Base-by-base conservation (phyloP, 2,113 vertebrate genomes). In the Chaetorhynchus papuensis region DNA sequence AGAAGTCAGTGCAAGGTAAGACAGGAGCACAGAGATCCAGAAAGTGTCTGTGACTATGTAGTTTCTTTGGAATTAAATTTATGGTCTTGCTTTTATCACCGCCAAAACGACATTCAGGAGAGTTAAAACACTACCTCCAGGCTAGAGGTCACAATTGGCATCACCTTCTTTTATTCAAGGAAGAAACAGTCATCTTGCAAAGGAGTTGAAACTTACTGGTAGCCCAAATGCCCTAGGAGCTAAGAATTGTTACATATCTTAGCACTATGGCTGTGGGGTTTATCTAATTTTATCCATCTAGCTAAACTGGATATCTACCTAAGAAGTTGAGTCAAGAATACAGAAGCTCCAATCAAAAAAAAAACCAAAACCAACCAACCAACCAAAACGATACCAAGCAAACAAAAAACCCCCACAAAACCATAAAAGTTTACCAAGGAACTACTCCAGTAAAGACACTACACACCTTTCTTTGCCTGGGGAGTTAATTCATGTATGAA, bases 301-400 rank as follows among this genome's bases (percentile, higher is more conserved):
- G 17, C 9, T 53, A 72, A 90, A 49, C 24, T 14, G 11, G 2
- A 15, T 74, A 45, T 53, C 20, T 65, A 44, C 10, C 18, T 10
- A 69, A 9, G 14, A 83, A 37, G 14, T 57, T n/a, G 37, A 90
- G 53, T 69, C 7, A 72, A 76, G 31, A 54, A 39, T 8, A 4
- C 1, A 41, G 17, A 72, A 71, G 3, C 2, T 37, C 1, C 12
- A 72, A 68, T 54, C 5, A 6, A 63, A 69, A 28, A 66, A 41
- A 66, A 11, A 26, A 9, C 3, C 24, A 30, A 12, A 10, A 53
- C 2, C 1, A 66, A 80, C 2, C 18, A 42, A 21, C 0, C 1
- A 44, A 42, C 20, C 8, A 26, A 60, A 37, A 47, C 9, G 33
- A 8, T 8, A 39, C 6, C 9, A 54, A 35, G 1, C 1, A 52